These are phyloP conservation scores for Noctua pronuba DNA, from an alignment of 2,888 invertebrate genomes.

Conservation along the genomic window DNA sequence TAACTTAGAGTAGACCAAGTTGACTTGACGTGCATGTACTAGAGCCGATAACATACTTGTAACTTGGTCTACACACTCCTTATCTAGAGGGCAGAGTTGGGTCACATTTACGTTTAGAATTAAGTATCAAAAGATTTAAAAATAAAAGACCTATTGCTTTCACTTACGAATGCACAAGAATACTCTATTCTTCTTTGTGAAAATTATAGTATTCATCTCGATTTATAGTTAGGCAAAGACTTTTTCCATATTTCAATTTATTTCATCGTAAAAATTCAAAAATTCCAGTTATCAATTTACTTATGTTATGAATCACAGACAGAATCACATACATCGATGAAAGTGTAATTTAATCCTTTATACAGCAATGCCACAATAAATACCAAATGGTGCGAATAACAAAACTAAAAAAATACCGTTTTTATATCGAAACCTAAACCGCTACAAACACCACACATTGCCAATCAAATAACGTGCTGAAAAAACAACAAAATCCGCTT, in stretches of 20 bases:
- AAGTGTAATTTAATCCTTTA: constrained; percentile 2
- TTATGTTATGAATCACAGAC: background rate
- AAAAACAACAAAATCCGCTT: constrained; percentile 49
- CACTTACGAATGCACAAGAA: background rate
- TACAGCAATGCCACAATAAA: constrained; percentile 38
- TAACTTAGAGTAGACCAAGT: constrained; percentile 32
- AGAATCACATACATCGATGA: background rate
- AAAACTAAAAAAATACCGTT: constrained; percentile 22
- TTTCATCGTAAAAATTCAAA: background rate
- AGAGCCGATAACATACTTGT: constrained; percentile 30
- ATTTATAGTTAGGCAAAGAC: background rate
- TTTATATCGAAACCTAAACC: constrained; percentile 60
- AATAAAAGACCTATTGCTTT: background rate
- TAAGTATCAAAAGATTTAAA: no score
- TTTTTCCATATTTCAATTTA: background rate
- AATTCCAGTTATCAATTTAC: background rate
- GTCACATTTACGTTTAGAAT: background rate
- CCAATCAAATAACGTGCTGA: constrained; percentile 55
- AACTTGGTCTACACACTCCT: constrained; percentile 21
- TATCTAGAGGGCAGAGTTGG: constrained; percentile 1
- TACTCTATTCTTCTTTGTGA: background rate
- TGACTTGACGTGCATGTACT: constrained; percentile 36
- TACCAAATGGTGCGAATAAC: constrained; percentile 9
- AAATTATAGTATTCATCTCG: background rate
- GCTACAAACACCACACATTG: constrained; percentile 42